These are phyloP conservation scores for Drosophila baimaii DNA, from an alignment of 1,140 invertebrate species.

Conservation along the genomic window DNA sequence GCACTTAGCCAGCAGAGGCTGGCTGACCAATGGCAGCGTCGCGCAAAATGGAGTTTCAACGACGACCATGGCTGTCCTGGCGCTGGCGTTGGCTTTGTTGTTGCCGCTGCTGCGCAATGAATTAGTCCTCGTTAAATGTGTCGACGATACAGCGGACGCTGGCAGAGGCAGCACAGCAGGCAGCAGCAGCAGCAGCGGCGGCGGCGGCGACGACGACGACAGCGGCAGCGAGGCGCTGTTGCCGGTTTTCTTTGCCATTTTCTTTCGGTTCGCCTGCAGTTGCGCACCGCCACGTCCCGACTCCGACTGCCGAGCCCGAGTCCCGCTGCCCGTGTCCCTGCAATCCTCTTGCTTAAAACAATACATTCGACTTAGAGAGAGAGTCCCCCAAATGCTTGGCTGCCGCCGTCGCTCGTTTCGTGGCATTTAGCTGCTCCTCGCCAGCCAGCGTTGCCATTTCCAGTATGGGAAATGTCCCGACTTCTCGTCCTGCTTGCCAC, in stretches of 20 bases:
- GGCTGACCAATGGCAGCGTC: conserved; percentile 48
- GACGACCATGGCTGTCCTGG: not conserved
- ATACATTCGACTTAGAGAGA: conserved; percentile 64
- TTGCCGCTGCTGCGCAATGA: conserved; percentile 71
- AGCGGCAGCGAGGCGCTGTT: conserved; percentile 51
- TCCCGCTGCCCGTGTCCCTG: conserved; percentile 13
- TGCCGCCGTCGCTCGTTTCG: conserved; percentile 32
- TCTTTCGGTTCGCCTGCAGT: conserved; percentile 50
- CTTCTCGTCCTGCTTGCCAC: conserved; percentile 1
- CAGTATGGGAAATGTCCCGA: conserved; percentile 15
- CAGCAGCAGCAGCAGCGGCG: not conserved
- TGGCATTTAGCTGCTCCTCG: conserved; percentile 45
- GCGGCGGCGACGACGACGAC: not conserved
- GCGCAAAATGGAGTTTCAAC: conserved; percentile 64
- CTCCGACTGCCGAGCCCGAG: not conserved
- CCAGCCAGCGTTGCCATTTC: conserved; percentile 9
- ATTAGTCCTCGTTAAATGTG: conserved; percentile 82
- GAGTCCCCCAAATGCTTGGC: conserved; percentile 61
- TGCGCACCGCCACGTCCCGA: conserved; percentile 36
- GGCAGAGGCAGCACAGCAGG: not conserved
- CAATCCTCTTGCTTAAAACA: conserved; percentile 69
- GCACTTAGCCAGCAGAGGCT: not conserved
- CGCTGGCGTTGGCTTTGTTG: conserved; percentile 17
- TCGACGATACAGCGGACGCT: conserved; percentile 40
- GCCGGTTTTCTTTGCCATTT: conserved; percentile 65